phyloP scores from a whole-genome alignment of 2,888 invertebrate genomes.

The Stegana nigrithorax region DNA sequence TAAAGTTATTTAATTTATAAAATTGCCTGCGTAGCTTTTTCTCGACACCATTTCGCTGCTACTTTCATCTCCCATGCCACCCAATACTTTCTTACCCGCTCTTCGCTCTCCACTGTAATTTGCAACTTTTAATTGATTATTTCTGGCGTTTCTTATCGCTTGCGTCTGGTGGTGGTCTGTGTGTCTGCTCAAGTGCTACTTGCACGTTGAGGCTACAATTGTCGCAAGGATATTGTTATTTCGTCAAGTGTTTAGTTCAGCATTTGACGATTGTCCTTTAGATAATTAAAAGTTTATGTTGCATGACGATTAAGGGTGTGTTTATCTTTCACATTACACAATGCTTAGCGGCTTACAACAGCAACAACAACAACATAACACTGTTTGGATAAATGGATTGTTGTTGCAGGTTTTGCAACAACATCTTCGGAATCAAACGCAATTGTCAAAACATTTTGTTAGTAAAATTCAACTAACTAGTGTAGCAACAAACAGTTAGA shows the following conservation, averaged over 20 bases:
- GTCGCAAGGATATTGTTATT: slow-evolving; percentile 45
- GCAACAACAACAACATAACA: too few relatives aligned
- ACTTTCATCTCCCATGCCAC: background rate
- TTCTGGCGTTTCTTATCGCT: slow-evolving; percentile 16
- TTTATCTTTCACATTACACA: too few relatives aligned
- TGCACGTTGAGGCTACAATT: too few relatives aligned
- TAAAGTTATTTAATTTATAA: slow-evolving; percentile 62
- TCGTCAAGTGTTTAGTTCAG: slow-evolving; percentile 49
- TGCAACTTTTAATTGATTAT: slow-evolving; percentile 59
- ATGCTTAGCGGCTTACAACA: too few relatives aligned
- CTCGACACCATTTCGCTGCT: slow-evolving; percentile 5
- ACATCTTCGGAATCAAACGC: too few relatives aligned
- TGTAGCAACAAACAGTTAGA: too few relatives aligned
- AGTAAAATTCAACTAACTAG: too few relatives aligned
- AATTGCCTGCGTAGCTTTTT: slow-evolving; percentile 43
- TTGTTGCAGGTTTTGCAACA: too few relatives aligned
- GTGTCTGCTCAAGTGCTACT: too few relatives aligned
- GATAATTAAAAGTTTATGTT: slow-evolving; percentile 56
- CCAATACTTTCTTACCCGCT: too few relatives aligned
- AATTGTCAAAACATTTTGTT: too few relatives aligned
- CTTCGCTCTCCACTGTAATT: slow-evolving; percentile 38
- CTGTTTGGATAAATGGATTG: too few relatives aligned
- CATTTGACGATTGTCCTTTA: slow-evolving; percentile 43
- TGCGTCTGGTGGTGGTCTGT: background rate
- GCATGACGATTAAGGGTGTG: slow-evolving; percentile 36